Evolutionary conservation across 2,888 invertebrate species (phyloP).

Genomic region (Eumacrocentrus americanus): DNA sequence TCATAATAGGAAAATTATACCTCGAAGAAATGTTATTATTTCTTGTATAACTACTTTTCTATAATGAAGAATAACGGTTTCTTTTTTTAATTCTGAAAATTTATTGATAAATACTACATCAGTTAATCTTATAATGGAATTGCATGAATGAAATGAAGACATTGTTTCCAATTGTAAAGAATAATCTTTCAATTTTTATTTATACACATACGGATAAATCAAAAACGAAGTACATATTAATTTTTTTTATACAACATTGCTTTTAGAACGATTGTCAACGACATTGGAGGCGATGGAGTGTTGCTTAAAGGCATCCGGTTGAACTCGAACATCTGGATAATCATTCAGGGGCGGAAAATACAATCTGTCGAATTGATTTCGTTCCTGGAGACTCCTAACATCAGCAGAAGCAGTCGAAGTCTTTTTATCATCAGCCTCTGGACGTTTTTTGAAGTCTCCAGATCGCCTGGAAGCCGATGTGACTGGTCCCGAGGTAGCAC

Average conservation of each 20-base stretch:
- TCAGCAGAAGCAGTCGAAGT: conserved; percentile 18
- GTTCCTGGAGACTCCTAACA: conserved; percentile 28
- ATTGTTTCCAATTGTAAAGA: neutral
- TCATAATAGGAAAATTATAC: neutral
- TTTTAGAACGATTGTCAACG: conserved; percentile 12
- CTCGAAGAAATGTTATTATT: no score
- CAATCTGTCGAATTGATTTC: conserved; percentile 31
- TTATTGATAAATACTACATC: no score
- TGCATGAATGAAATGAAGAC: neutral
- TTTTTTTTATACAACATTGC: conserved; percentile 2
- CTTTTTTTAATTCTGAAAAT: no score
- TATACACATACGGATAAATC: neutral
- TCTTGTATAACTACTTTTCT: no score
- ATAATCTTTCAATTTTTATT: neutral
- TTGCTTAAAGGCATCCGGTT: conserved; percentile 35
- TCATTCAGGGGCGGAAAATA: conserved; percentile 35
- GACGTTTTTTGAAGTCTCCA: neutral
- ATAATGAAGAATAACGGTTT: no score
- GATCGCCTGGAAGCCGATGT: conserved; percentile 6
- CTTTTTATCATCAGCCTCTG: neutral
- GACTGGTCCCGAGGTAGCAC: neutral
- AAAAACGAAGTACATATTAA: neutral
- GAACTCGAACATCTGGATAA: conserved; percentile 37
- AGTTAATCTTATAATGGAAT: no score
- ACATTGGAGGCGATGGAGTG: conserved; percentile 27